Evolutionary conservation across 2,888 invertebrate genomes (phyloP).

Genomic region (Eledone cirrhosa): DNA sequence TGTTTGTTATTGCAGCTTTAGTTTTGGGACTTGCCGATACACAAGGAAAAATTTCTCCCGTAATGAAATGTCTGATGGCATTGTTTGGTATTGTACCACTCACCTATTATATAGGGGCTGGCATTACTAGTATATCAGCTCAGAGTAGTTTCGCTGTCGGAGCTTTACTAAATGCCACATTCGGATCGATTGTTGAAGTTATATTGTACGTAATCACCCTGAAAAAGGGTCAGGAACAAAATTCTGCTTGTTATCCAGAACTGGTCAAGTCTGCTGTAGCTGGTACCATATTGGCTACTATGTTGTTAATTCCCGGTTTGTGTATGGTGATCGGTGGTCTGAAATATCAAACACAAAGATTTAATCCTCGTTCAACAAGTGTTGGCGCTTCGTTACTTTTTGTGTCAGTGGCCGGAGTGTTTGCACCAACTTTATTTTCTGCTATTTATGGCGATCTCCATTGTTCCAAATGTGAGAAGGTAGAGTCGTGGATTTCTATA

Average conservation of each 20-base stretch:
- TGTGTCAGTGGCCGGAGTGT: conserved; percentile 60
- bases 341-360: conserved; percentile 59
- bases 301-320: conserved; percentile 61
- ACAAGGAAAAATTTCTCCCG: conserved; percentile 36
- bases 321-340: conserved; percentile 63
- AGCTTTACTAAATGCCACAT: conserved; percentile 62
- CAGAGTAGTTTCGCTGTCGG: conserved; percentile 63
- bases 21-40: conserved; percentile 52
- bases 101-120: conserved; percentile 63
- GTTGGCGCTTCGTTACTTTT: conserved; percentile 60
- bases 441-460: conserved; percentile 55
- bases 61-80: conserved; percentile 55
- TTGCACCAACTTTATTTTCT: conserved; percentile 60
- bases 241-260: conserved; percentile 52
- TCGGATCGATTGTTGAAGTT: conserved; percentile 62
- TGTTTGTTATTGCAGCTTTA: conserved; percentile 57
- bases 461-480: conserved; percentile 53
- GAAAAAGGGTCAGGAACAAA: conserved; percentile 46
- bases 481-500: background rate
- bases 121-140: conserved; percentile 62
- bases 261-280: conserved; percentile 60
- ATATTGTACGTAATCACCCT: conserved; percentile 59
- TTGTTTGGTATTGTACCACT: conserved; percentile 59
- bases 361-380: conserved; percentile 60
- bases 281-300: conserved; percentile 60